Conservation (phyloP, 92 coral and sea anemone genomes). For the Phenganax marumi region DNA sequence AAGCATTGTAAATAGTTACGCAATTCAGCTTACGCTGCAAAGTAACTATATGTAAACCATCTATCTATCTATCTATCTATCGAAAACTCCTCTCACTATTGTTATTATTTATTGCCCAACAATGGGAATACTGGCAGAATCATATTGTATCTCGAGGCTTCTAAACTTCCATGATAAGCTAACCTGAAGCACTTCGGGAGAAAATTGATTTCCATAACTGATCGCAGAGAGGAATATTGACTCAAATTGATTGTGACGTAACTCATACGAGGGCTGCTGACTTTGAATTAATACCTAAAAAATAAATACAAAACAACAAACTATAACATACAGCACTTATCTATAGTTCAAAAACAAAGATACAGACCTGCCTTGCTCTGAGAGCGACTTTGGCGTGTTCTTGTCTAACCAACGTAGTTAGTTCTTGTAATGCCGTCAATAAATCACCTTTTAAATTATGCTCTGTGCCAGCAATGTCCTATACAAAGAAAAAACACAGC, state of each 20-base stretch:
- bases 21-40: no score
- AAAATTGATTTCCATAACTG: slow-evolving; percentile 83
- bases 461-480: slow-evolving; percentile 94
- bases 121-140: neutral
- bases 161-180: neutral
- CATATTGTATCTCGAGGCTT: neutral
- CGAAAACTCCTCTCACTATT: no score
- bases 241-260: slow-evolving; percentile 93
- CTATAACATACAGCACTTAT: neutral
- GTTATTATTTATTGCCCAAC: neutral
- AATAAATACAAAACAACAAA: neutral
- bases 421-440: slow-evolving; percentile 72
- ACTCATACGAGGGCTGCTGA: slow-evolving; percentile 94
- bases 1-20: no score
- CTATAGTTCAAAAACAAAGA: neutral
- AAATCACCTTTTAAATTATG: slow-evolving; percentile 88
- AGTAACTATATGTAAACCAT: no score
- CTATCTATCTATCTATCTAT: no score
- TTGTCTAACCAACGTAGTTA: slow-evolving; percentile 82
- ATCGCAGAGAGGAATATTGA: slow-evolving; percentile 94
- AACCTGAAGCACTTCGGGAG: slow-evolving; percentile 93
- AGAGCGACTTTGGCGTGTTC: slow-evolving; percentile 93
- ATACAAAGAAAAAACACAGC: neutral
- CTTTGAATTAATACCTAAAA: slow-evolving; percentile 81
- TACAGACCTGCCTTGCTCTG: slow-evolving; percentile 84